A percentile compares a stretch with the other conserved stretches of the same genome.
Evolutionary conservation across 2,888 invertebrate species (phyloP).

Genomic region (Drosophila mimica): DNA sequence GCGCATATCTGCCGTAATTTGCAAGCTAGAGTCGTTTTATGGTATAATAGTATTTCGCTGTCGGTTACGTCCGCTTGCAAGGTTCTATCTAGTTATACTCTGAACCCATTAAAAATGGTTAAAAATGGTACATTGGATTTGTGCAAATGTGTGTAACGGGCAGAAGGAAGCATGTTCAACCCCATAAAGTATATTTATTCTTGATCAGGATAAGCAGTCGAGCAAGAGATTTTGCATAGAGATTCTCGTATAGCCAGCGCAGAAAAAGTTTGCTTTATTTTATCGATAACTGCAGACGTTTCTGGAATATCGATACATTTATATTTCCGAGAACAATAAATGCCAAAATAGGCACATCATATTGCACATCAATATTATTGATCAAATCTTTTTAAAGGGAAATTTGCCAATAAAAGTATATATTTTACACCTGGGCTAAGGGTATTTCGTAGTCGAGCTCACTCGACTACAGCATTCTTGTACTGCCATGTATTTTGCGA

Average conservation of each 20-base stretch:
- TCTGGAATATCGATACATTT: not conserved
- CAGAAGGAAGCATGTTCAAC: not conserved
- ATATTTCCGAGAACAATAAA: not conserved
- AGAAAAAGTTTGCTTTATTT: not conserved
- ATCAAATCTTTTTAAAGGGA: not conserved
- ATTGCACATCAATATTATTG: not conserved
- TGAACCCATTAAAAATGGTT: too few species aligned
- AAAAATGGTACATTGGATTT: too few species aligned
- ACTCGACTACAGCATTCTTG: not conserved
- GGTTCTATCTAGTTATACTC: too few species aligned
- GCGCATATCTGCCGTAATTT: too few species aligned
- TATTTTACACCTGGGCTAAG: not conserved
- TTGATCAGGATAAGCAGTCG: not conserved
- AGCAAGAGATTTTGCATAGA: not conserved
- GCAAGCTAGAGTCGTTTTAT: too few species aligned
- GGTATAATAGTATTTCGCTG: too few species aligned
- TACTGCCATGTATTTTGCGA: conserved; percentile 6
- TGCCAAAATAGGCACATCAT: not conserved
- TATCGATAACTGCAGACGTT: not conserved
- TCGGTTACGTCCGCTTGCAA: too few species aligned
- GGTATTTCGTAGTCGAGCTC: not conserved
- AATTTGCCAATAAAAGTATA: not conserved
- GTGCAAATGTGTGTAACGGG: too few species aligned
- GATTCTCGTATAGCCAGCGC: too few species aligned
- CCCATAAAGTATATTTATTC: not conserved